Conservation (phyloP, 2,888 invertebrate genomes). For the Ochropleura leucogaster region DNA sequence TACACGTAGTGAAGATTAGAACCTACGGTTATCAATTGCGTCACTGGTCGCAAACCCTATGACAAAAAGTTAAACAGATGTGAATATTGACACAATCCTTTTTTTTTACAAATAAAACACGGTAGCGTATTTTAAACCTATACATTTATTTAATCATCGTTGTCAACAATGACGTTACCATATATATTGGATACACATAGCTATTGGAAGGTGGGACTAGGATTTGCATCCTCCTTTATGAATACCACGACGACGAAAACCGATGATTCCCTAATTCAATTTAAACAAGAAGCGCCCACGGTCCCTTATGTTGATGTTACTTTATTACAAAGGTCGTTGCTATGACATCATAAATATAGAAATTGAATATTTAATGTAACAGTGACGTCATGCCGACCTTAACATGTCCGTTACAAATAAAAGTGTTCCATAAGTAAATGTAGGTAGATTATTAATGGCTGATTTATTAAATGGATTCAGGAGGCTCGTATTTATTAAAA, state of each 20-base stretch:
- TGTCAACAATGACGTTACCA: neutral
- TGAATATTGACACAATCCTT: slow-evolving; percentile 1
- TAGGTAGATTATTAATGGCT: neutral
- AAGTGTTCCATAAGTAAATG: slow-evolving; percentile 17
- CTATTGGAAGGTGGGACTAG: too few relatives aligned
- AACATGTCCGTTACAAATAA: slow-evolving; percentile 14
- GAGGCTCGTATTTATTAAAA: neutral
- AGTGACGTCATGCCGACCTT: slow-evolving; percentile 44
- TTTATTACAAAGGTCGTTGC: slow-evolving; percentile 50
- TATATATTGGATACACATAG: too few relatives aligned
- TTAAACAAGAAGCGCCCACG: slow-evolving; percentile 20
- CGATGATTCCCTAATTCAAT: slow-evolving; percentile 15
- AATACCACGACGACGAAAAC: neutral
- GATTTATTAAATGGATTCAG: neutral
- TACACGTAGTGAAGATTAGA: slow-evolving; percentile 17
- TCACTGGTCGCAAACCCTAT: slow-evolving; percentile 23
- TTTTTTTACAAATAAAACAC: slow-evolving; percentile 10
- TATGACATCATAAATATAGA: slow-evolving; percentile 53
- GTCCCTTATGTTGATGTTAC: slow-evolving; percentile 30
- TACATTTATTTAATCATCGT: slow-evolving; percentile 18
- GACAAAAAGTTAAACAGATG: slow-evolving; percentile 20
- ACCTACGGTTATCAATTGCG: slow-evolving; percentile 25
- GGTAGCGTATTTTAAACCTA: slow-evolving; percentile 1
- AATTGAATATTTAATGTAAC: slow-evolving; percentile 32
- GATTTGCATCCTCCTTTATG: too few relatives aligned